Evolutionary conservation across 2,888 invertebrate genomes (phyloP), one percentile per base, ranked within the genome.

Genomic region (Brachynemurus nebulosus): DNA sequence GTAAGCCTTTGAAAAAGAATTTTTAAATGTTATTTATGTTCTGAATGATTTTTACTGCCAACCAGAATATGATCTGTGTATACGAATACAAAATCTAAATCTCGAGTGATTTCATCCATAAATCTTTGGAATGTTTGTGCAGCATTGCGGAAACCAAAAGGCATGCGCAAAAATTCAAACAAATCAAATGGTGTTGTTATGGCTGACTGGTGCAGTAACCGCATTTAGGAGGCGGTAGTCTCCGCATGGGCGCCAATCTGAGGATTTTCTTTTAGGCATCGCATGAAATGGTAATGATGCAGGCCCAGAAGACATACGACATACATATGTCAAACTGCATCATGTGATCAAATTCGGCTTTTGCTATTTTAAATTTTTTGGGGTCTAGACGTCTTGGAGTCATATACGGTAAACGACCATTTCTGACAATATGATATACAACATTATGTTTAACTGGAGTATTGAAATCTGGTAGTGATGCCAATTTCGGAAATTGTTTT

Each of bases 51-150:
- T 9, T 25, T n/a, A n/a, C n/a, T n/a, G n/a, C n/a, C n/a, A n/a
- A n/a, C n/a, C n/a, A 37, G 18, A 17, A 37, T 21, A n/a, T 39
- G 20, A 12, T 19, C 39, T 18, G 21, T 18, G 12, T 39, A 21
- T 11, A n/a, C n/a, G 20, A 39, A 19, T 19, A 19, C n/a, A 21
- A 39, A 39, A 20, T 39, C 4, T 12, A 39, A 20, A 11, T 14
- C 20, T 21, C 20, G 39, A 39, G 23, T 19, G n/a, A 39, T 19
- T 19, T 19, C 18, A 21, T 39, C 20, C n/a, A 39, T 39, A 16
- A 39, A 39, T 9, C 39, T 17, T 39, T 39, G 18, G 14, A 39
- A 39, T 11, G 39, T 39, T 12, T 39, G 39, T n/a, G 39, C 39
- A n/a, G 39, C 39, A 39, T 39, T 37, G 14, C 17, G 12, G 18